These are phyloP conservation scores for Psilanteris sp. DNA, from an alignment of 1,140 invertebrate species.

Conservation along the genomic window DNA sequence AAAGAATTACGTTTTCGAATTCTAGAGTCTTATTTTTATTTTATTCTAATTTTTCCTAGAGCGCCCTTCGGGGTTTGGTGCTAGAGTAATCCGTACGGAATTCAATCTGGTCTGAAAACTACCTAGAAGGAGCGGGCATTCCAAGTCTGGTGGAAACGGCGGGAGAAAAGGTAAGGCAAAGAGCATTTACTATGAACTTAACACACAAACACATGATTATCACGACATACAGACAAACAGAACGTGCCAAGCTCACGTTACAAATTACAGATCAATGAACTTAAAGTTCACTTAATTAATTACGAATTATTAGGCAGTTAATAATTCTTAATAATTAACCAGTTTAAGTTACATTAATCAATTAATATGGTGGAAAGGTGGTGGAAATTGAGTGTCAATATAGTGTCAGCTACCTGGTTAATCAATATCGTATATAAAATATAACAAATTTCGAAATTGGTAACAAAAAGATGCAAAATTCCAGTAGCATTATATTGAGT, in stretches of 20 bases:
- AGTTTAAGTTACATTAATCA: constrained; percentile 45
- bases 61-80: constrained; percentile 77
- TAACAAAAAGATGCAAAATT: constrained; percentile 1
- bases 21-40: constrained; percentile 17
- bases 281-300: constrained; percentile 31
- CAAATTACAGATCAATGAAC: constrained; percentile 36
- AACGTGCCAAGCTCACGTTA: constrained; percentile 14
- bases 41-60: constrained; percentile 71
- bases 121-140: constrained; percentile 26
- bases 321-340: constrained; percentile 55
- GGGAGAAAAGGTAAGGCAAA: constrained; percentile 41
- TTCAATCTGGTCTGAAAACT: constrained; percentile 65
- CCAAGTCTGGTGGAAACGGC: constrained; percentile 2
- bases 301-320: constrained; percentile 39
- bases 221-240: constrained; percentile 17
- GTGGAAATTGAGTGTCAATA: constrained; percentile 15
- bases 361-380: constrained; percentile 24
- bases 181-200: constrained; percentile 10
- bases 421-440: neutral
- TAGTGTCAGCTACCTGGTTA: constrained; percentile 46
- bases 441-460: neutral
- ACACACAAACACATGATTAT: neutral
- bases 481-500: too few relatives aligned
- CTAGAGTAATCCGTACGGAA: constrained; percentile 76
- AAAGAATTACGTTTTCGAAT: neutral